Evolutionary conservation across 2,888 invertebrate genomes (phyloP).

Genomic region (Tachina lurida): DNA sequence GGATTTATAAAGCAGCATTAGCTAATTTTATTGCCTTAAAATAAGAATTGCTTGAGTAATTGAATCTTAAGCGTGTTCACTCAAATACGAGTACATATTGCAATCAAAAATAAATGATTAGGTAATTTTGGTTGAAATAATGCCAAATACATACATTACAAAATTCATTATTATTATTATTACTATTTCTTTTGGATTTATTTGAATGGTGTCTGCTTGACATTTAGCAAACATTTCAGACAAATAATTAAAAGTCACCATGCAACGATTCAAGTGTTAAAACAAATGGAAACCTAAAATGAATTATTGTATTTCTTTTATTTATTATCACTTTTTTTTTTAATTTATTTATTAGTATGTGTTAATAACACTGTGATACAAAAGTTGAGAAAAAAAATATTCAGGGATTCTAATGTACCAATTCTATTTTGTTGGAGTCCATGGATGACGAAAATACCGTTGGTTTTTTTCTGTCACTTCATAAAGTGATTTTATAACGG

Average conservation of each 20-base stretch:
- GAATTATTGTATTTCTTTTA: slow-evolving; percentile 38
- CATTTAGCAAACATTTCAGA: slow-evolving; percentile 46
- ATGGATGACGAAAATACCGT: too few relatives aligned
- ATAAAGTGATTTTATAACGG: too few relatives aligned
- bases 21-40: too few relatives aligned
- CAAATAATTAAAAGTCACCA: slow-evolving; percentile 40
- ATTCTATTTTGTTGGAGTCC: too few relatives aligned
- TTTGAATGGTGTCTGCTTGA: slow-evolving; percentile 9
- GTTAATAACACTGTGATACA: too few relatives aligned
- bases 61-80: neutral
- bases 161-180: neutral
- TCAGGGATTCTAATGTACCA: too few relatives aligned
- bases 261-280: slow-evolving; percentile 32
- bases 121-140: neutral
- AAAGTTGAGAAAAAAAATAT: too few relatives aligned
- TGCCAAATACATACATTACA: neutral
- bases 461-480: too few relatives aligned
- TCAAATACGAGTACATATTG: too few relatives aligned
- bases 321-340: neutral
- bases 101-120: neutral
- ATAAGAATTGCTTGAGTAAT: neutral
- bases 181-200: neutral
- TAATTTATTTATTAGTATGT: slow-evolving; percentile 13
- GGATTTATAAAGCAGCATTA: too few relatives aligned
- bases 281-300: slow-evolving; percentile 46